Percentiles rank a stretch among this genome's conserved stretches.
phyloP scores from a whole-genome alignment of 2,113 vertebrate species.

The Penelope pileata region DNA sequence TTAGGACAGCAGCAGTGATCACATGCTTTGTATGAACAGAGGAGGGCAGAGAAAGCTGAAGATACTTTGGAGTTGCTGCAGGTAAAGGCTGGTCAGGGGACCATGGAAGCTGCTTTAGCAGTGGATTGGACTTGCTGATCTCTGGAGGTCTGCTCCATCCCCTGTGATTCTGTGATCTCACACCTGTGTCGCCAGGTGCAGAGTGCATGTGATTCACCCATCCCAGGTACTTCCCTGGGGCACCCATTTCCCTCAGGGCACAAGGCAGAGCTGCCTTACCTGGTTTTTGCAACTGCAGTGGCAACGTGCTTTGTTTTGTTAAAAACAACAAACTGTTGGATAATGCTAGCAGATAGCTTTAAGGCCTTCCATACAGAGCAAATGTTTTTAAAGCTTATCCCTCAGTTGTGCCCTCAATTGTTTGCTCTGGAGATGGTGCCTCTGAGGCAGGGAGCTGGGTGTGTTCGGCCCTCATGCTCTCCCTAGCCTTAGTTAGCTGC shows the following conservation, averaged over 20 bases:
- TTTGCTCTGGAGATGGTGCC: not conserved
- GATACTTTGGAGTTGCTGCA: not conserved
- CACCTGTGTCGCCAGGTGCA: not conserved
- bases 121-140: too few relatives aligned
- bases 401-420: not conserved
- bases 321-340: not conserved
- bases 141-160: too few relatives aligned
- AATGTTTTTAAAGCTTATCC: not conserved
- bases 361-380: not conserved
- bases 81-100: not conserved
- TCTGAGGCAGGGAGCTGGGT: not conserved
- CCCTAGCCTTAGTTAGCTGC: not conserved
- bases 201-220: not conserved
- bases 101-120: too few relatives aligned
- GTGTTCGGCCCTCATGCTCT: accelerated
- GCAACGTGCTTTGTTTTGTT: accelerated
- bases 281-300: not conserved
- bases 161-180: too few relatives aligned
- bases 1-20: not conserved
- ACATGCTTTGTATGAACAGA: not conserved
- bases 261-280: not conserved
- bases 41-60: not conserved
- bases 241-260: accelerated
- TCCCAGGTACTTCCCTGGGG: not conserved
- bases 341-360: not conserved